These are phyloP conservation scores for Suillia variegata DNA, from an alignment of 2,888 invertebrate species.

Conservation along the genomic window DNA sequence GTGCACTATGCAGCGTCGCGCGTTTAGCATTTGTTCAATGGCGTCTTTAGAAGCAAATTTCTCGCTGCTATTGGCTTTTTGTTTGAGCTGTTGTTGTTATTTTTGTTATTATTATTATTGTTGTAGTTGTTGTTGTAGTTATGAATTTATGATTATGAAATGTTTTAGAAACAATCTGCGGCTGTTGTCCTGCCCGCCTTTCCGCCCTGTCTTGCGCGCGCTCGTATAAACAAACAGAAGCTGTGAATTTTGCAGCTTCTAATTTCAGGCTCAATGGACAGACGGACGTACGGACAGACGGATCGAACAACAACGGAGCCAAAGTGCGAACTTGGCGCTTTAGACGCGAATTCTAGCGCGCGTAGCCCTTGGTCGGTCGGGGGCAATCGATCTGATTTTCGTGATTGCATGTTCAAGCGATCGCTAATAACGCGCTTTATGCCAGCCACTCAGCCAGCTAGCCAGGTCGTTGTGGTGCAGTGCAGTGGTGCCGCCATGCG, in stretches of 20 bases:
- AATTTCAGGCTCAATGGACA: neutral
- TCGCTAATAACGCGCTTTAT: neutral
- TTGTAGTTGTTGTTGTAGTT: constrained; percentile 11
- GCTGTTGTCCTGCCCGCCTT: too few relatives aligned
- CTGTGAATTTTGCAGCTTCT: constrained; percentile 2
- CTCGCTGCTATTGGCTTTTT: neutral
- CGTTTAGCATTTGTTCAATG: neutral
- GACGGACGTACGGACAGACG: too few relatives aligned
- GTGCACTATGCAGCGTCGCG: neutral
- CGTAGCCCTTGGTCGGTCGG: too few relatives aligned
- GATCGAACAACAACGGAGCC: neutral
- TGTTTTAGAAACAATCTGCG: constrained; percentile 1
- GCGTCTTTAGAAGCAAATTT: neutral
- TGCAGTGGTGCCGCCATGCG: neutral
- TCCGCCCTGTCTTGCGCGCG: neutral
- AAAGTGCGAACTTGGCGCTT: neutral
- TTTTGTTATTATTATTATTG: neutral
- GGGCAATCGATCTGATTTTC: neutral
- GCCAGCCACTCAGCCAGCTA: too few relatives aligned
- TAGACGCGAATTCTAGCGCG: neutral
- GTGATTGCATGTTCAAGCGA: neutral
- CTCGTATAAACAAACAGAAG: neutral
- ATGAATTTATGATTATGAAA: constrained; percentile 15
- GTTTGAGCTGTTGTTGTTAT: neutral
- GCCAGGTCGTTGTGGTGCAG: neutral